phyloP scores from a whole-genome alignment of 2,797 vertebrate genomes.

The Rhyacichthys aspro region DNA sequence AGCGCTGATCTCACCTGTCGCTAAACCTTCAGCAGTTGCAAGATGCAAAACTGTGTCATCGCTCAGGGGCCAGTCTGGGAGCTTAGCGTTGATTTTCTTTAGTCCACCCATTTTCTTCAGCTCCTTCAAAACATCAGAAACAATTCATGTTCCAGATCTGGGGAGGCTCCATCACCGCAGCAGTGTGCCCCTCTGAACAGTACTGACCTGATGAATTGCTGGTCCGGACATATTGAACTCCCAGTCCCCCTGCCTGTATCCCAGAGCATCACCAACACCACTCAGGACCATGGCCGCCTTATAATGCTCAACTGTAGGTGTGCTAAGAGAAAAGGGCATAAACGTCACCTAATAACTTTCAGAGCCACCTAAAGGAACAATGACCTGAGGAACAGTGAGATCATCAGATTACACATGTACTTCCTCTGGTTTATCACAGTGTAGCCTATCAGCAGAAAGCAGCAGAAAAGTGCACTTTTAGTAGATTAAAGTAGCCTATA shows the following conservation, averaged over 20 bases:
- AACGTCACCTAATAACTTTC: background rate
- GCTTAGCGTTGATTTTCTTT: slow-evolving; percentile 71
- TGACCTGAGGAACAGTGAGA: no score
- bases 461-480: no score
- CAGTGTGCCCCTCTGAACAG: background rate
- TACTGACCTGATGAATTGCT: slow-evolving; percentile 76
- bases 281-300: slow-evolving; percentile 86
- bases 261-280: slow-evolving; percentile 84
- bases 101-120: slow-evolving; percentile 84
- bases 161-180: background rate
- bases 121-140: slow-evolving; percentile 58
- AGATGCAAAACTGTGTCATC: slow-evolving; percentile 89
- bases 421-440: no score
- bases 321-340: slow-evolving; percentile 5
- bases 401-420: no score
- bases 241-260: slow-evolving; percentile 82
- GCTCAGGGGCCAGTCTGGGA: slow-evolving; percentile 88
- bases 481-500: no score
- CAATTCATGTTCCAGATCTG: no score
- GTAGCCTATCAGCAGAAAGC: no score
- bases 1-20: slow-evolving; percentile 76
- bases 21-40: slow-evolving; percentile 85
- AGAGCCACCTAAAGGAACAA: background rate
- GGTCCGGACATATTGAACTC: slow-evolving; percentile 81
- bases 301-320: slow-evolving; percentile 71